A percentile compares a stretch with the other conserved stretches of the same genome.
These are phyloP conservation scores for Odontocerum albicorne DNA, from an alignment of 2,888 invertebrate species.

Conservation along the genomic window DNA sequence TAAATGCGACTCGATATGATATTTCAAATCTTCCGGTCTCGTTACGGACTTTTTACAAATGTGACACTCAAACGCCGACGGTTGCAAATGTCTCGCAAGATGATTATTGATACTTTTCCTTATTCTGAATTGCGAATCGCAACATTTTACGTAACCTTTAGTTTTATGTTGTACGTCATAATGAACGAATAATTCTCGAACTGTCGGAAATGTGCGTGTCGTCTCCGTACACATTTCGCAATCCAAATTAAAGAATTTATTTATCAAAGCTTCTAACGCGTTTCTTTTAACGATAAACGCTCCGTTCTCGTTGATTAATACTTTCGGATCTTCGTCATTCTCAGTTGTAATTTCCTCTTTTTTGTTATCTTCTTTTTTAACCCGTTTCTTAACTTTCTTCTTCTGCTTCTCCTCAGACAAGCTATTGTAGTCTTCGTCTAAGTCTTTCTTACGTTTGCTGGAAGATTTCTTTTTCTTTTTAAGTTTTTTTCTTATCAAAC, in stretches of 20 bases:
- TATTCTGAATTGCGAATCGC: constrained; percentile 34
- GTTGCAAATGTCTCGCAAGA: constrained; percentile 38
- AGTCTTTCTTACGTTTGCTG: too few species aligned
- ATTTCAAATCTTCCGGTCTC: constrained; percentile 36
- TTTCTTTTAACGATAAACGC: constrained; percentile 5
- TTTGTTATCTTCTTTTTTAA: background rate
- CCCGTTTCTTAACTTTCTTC: constrained; percentile 2
- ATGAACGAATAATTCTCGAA: constrained; percentile 22
- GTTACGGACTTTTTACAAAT: constrained; percentile 37
- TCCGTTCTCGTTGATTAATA: constrained; percentile 8
- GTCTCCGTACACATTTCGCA: constrained; percentile 2
- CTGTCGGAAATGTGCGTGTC: too few species aligned
- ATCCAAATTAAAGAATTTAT: constrained; percentile 11
- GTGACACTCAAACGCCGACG: constrained; percentile 37
- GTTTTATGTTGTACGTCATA: constrained; percentile 32
- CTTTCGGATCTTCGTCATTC: constrained; percentile 2
- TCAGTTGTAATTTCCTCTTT: background rate
- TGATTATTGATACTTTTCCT: constrained; percentile 35
- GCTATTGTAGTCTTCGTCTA: background rate
- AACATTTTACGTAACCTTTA: constrained; percentile 37
- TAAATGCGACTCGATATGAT: constrained; percentile 38
- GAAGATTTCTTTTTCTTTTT: constrained; percentile 6
- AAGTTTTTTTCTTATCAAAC: background rate
- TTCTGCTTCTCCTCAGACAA: background rate
- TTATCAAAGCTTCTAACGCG: constrained; percentile 6